A percentile compares a stretch with the other conserved stretches of the same genome.
phyloP scores from a whole-genome alignment of 2,113 vertebrate genomes.

The Brienomyrus brachyistius region DNA sequence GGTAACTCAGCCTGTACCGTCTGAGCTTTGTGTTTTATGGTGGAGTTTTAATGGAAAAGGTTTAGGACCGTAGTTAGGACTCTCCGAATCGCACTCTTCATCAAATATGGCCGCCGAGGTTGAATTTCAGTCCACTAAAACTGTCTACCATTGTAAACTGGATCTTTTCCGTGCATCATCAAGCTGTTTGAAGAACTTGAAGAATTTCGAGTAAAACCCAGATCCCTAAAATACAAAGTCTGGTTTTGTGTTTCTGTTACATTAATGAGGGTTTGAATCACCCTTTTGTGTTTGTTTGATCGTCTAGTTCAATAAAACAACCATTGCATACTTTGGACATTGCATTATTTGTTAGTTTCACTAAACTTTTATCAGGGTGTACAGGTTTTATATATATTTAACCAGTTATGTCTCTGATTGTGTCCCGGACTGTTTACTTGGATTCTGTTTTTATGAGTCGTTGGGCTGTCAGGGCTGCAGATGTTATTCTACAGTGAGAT shows the following conservation, averaged over 20 bases:
- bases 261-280: conserved; percentile 7
- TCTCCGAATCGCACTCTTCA: neutral
- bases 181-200: neutral
- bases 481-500: neutral
- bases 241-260: neutral
- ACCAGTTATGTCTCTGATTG: neutral
- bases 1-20: neutral
- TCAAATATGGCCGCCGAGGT: neutral
- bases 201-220: neutral
- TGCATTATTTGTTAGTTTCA: neutral
- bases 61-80: neutral
- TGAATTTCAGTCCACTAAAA: conserved; percentile 14
- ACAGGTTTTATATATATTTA: neutral
- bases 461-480: neutral
- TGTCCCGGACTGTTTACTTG: neutral
- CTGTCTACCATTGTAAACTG: conserved; percentile 9
- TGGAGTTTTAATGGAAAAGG: neutral
- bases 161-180: neutral
- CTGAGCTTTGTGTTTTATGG: neutral
- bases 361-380: neutral
- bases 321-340: neutral
- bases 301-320: neutral
- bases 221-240: neutral
- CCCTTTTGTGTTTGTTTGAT: neutral
- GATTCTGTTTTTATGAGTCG: neutral